Evolutionary conservation across 2,113 vertebrate species (phyloP).

Genomic region (Cairina moschata): DNA sequence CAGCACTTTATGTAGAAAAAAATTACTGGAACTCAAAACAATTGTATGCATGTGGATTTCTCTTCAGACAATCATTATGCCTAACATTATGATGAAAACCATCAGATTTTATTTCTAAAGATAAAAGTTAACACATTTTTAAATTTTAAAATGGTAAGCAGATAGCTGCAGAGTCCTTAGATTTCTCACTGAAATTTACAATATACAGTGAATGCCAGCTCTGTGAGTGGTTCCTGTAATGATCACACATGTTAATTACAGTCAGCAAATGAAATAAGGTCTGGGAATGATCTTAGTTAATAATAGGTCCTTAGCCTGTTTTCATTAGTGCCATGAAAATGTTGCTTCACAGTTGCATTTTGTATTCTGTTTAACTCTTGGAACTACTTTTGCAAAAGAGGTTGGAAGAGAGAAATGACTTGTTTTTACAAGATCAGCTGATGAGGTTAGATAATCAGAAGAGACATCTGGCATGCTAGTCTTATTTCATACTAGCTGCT

Average conservation of each 20-base stretch:
- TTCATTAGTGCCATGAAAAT: not conserved
- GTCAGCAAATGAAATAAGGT: not conserved
- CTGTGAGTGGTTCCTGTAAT: not conserved
- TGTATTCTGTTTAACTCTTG: not conserved
- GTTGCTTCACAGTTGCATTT: not conserved
- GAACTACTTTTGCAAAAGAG: not conserved
- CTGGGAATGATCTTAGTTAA: not conserved
- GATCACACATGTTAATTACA: not conserved
- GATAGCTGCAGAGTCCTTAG: not conserved
- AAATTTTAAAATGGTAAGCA: not conserved
- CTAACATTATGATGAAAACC: not conserved
- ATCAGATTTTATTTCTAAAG: not conserved
- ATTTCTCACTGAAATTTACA: not conserved
- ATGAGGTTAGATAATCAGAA: not conserved
- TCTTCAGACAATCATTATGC: not conserved
- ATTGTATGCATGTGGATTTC: not conserved
- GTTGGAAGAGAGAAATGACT: not conserved
- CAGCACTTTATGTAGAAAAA: not conserved
- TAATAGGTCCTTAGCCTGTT: not conserved
- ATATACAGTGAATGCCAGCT: not conserved
- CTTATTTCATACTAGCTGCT: not conserved
- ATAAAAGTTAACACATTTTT: not conserved
- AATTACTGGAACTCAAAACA: not conserved
- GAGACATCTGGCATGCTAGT: not conserved
- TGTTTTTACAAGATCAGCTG: not conserved